A percentile compares a stretch with the other conserved stretches of the same genome.
These are phyloP conservation scores for Onychostruthus taczanowskii DNA, from an alignment of 2,113 vertebrate genomes.

Conservation along the genomic window DNA sequence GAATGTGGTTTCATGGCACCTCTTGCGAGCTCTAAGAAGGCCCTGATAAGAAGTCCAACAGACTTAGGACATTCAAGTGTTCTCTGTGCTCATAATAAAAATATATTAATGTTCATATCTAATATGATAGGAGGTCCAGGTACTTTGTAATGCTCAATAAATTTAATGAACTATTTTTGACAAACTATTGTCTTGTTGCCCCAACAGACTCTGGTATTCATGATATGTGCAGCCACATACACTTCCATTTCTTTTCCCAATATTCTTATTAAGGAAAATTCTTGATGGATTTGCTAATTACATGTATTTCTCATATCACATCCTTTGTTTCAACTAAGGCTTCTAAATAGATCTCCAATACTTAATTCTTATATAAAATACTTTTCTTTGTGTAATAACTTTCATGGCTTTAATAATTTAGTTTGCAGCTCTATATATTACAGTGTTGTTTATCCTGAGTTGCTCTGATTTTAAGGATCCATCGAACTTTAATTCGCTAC, in stretches of 20 bases:
- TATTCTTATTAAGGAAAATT: background rate
- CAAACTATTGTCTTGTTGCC: background rate
- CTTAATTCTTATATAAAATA: background rate
- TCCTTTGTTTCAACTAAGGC: background rate
- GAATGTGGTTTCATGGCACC: background rate
- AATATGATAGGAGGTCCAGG: background rate
- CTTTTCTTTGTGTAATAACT: background rate
- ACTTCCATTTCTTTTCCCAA: background rate
- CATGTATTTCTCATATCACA: background rate
- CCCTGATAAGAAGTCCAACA: background rate
- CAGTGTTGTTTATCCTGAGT: background rate
- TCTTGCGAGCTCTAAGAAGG: slow-evolving; percentile 21
- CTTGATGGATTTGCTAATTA: background rate
- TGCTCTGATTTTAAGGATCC: background rate
- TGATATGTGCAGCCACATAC: background rate
- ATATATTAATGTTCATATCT: background rate
- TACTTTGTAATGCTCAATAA: background rate
- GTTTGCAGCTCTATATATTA: background rate
- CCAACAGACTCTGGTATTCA: background rate
- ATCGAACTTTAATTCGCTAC: background rate
- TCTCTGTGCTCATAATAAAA: background rate
- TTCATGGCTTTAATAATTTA: background rate
- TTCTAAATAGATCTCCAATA: background rate
- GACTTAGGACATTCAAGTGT: background rate
- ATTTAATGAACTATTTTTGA: slow-evolving; percentile 8